Evolutionary conservation across 2,113 vertebrate genomes (phyloP), one percentile per base, ranked within the genome.

Genomic region (Pseudorhombus dupliciocellatus): DNA sequence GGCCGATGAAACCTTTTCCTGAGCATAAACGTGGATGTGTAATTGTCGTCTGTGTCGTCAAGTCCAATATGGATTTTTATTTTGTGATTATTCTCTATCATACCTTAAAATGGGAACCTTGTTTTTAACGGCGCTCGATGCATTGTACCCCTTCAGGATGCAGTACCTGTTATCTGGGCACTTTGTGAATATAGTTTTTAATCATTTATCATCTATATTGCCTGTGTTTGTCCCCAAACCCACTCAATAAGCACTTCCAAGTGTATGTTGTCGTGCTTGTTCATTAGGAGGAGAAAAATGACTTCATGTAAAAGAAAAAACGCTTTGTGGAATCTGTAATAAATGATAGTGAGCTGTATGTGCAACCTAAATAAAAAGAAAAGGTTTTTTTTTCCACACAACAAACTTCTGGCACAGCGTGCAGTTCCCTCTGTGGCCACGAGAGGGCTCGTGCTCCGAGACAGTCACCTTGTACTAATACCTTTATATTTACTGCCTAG

Each of bases 301-400:
- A 46, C 51, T 64, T 37, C 4, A 60, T 46, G 24, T 63, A 70
- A 70, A 20, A 51, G 10, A 22, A 83, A 5, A 61, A 62, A 4
- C 16, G 34, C 51, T 70, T 30, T 67, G 76, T 81, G 66, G 42
- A 59, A 16, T 73, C 59, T 87, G 79, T 88, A 71, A 71, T 81
- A 70, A 77, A 72, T 53, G 63, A 66, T 79, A 20, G 72, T 83
- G 77, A 77, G 30, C 2, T 90, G 77, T 86, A 71, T 76, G 83
- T 86, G 58, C 80, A 84, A 75, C 69, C 75, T 74, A 77, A 91
- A 87, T 85, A 83, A 90, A 84, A 72, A 4, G 76, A 75, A 70
- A 75, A 51, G 1, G 16, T 59, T 42, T 68, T 59, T 42, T 68
- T 80, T 79, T 77, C 22, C 54, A 76, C 40, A 34, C 5, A 53